A percentile compares a stretch with the other conserved stretches of the same genome.
Conservation (phyloP, 2,797 vertebrate species). For the Denticeps clupeoides region DNA sequence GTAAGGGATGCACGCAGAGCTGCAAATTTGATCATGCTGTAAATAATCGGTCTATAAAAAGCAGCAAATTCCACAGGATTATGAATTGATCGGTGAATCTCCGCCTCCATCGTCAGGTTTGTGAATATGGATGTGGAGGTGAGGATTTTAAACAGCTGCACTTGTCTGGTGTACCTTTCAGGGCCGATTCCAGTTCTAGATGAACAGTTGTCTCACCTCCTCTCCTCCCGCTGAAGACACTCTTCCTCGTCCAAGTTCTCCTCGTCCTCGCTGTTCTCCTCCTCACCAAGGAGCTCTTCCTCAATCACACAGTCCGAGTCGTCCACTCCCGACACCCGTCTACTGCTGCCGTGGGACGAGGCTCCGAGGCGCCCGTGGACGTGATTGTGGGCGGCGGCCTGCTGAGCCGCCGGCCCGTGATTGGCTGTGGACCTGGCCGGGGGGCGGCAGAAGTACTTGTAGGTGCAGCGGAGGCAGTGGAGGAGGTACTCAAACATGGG, state of each 20-base stretch:
- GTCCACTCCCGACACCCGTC: constrained; percentile 38
- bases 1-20: no score
- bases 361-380: constrained; percentile 28
- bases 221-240: constrained; percentile 48
- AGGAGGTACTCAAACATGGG: constrained; percentile 80
- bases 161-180: no score
- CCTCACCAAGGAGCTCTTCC: constrained; percentile 41
- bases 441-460: constrained; percentile 86
- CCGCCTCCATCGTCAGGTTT: no score
- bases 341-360: constrained; percentile 16
- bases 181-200: no score
- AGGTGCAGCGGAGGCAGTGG: constrained; percentile 86
- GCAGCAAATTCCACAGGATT: no score
- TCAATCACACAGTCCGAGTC: constrained; percentile 68
- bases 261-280: constrained; percentile 47
- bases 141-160: no score
- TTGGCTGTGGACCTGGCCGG: constrained; percentile 45
- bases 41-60: no score
- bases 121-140: no score
- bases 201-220: constrained; percentile 44
- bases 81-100: no score
- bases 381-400: neutral
- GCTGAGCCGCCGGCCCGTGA: constrained; percentile 21
- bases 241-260: constrained; percentile 61
- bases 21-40: no score